Percentiles rank a stretch among this genome's conserved stretches.
Conservation (phyloP, 2,797 vertebrate species). For the Pogoniulus pusillus region DNA sequence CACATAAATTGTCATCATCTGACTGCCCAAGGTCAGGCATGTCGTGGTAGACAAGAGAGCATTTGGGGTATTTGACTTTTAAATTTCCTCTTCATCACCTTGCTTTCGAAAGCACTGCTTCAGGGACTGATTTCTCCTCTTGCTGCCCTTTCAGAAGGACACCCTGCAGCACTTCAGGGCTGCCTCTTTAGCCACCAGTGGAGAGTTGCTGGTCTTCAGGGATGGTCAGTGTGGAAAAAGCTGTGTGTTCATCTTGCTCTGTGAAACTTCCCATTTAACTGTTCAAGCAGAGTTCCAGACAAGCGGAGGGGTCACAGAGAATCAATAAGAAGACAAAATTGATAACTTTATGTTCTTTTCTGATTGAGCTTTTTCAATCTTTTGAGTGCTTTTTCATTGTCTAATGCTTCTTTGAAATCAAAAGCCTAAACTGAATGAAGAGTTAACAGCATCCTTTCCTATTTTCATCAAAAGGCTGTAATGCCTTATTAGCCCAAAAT, state of each 20-base stretch:
- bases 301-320: neutral
- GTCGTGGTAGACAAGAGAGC: neutral
- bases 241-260: neutral
- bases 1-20: neutral
- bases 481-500: neutral
- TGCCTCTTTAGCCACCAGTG: neutral
- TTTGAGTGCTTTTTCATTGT: neutral
- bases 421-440: neutral
- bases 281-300: neutral
- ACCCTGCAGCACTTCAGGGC: neutral
- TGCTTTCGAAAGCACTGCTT: neutral
- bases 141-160: conserved; percentile 12
- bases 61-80: conserved; percentile 22
- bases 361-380: neutral
- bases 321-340: neutral
- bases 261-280: neutral
- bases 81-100: conserved; percentile 14
- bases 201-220: neutral
- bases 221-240: neutral
- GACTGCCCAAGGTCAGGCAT: neutral
- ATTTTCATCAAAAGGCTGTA: neutral
- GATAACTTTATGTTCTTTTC: neutral
- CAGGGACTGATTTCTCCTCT: neutral
- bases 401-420: neutral
- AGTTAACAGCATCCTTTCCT: neutral